Base-by-base conservation (phyloP, 2,113 vertebrate species). In the Peromyscus leucopus region DNA sequence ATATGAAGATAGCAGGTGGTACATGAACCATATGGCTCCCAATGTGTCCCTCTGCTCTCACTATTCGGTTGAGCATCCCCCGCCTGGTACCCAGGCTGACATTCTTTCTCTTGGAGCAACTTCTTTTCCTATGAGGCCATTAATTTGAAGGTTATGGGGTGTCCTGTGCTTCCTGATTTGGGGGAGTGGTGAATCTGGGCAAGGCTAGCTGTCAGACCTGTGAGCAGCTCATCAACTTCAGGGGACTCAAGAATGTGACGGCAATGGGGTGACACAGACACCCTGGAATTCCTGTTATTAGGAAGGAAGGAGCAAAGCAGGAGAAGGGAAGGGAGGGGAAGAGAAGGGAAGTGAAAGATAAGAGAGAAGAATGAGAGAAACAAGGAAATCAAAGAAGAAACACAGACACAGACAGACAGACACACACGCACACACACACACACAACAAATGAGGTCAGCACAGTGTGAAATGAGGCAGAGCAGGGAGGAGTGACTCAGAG, bases 381-480 rank as follows among this genome's bases (percentile, higher is more conserved):
- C 36, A 39, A 21, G 42, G 28, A 48, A 48, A 67, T 46, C 39
- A 69, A 86, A 48, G 84, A 65, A 65, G 82, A 69, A 86, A 48
- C 10, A 51, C 9, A 86, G 24, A 63, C 5, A 16, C 67, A 55
- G 39, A 6, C 82, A 55, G 69, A 55, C 48, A 51, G 6, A 51
- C 48, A 51, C 48, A 51, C 61, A 24, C 61, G 24, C 61, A 63
- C 21, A 24, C 7, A 10, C 2, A 5, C 67, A 51, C 57, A 4
- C 69, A 42, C 69, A 42, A 7, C 33, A 71, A n/a, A 13, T 33
- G 39, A 48, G 24, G 4, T 48, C 39, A 48, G n/a, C 16, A 22
- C 17, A 16, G 2, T 33, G 7, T 36, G 4, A 39, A 7, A 5
- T 4, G n/a, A 36, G 42, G 51, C 21, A 19, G 0, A 31, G 22